These are phyloP conservation scores for Plectrocnemia conspersa DNA, from an alignment of 1,140 invertebrate species.

Conservation along the genomic window DNA sequence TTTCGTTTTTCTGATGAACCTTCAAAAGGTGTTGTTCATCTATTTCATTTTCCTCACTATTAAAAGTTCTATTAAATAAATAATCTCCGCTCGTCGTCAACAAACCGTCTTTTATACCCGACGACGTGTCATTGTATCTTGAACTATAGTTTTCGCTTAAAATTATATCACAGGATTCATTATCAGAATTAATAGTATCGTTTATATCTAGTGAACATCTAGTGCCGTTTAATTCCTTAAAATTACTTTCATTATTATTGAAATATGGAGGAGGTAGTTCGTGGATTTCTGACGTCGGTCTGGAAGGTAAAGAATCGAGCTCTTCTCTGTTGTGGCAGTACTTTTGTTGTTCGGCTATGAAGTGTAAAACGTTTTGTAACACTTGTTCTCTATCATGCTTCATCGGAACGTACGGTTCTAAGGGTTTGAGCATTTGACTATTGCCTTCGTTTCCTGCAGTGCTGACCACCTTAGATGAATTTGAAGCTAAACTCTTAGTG, in stretches of 20 bases:
- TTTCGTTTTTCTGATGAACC: slow-evolving; percentile 50
- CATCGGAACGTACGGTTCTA: slow-evolving; percentile 46
- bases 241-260: slow-evolving; percentile 42
- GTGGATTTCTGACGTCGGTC: slow-evolving; percentile 50
- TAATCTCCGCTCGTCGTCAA: slow-evolving; percentile 28
- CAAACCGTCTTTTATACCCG: slow-evolving; percentile 29
- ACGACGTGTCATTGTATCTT: slow-evolving; percentile 26
- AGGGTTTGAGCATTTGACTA: slow-evolving; percentile 42
- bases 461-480: slow-evolving; percentile 59
- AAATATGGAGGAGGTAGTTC: slow-evolving; percentile 48
- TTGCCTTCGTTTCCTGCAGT: slow-evolving; percentile 47
- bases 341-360: slow-evolving; percentile 72
- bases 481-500: slow-evolving; percentile 71
- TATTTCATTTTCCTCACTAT: slow-evolving; percentile 47
- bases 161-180: slow-evolving; percentile 34
- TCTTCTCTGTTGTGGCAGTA: slow-evolving; percentile 58
- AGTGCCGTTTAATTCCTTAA: slow-evolving; percentile 7
- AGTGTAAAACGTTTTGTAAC: slow-evolving; percentile 66
- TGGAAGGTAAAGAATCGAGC: slow-evolving; percentile 52
- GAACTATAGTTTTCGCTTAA: slow-evolving; percentile 32
- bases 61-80: slow-evolving; percentile 25
- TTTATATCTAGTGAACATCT: slow-evolving; percentile 20
- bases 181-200: slow-evolving; percentile 33
- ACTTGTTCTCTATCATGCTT: slow-evolving; percentile 62
- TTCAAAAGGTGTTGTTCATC: slow-evolving; percentile 46